Evolutionary conservation across 2,797 vertebrate species (phyloP), one percentile per base, ranked within the genome.

Genomic region (Chelon auratus): DNA sequence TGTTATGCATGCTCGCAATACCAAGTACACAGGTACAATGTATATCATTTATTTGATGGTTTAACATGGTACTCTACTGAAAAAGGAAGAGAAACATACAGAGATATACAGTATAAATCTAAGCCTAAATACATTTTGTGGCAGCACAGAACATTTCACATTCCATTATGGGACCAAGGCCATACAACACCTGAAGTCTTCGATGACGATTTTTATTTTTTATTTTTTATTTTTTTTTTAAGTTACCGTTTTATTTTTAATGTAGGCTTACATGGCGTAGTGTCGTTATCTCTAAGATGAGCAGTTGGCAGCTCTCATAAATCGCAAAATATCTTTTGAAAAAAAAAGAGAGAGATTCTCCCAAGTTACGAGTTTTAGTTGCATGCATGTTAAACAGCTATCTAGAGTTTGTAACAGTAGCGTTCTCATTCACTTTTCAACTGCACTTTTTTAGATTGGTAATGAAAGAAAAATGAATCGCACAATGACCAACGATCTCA

Each of bases 81-180:
- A 92, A 92, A 92, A 89, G 89, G 87, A 89, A 86, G 86, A 87
- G 80, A 87, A 92, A 91, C 89, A 92, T 87, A 92, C 86, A 92
- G 86, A 83, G 85, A 91, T 87, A 91, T 91, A 92, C 89, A 87
- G 82, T 92, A 91, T 69, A 91, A 93, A 93, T 91, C 93, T 93
- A 93, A 87, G 87, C 87, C 89, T 93, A 93, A 84, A 89, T 89
- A 93, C 90, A 93, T 87, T 91, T 90, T 93, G 90, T 93, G 92
- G 92, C 93, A 93, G 92, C 89, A 93, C 92, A 93, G 90, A 92
- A 93, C 89, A 90, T 92, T 91, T 92, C 90, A 93, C 91, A 92
- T 93, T 92, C 89, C 91, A 93, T 90, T 83, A 91, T 91, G 91
- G 89, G 90, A 92, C 87, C 86, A 90, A 91, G 90, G 90, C 91